These are phyloP conservation scores for Arion vulgaris DNA, from an alignment of 1,140 invertebrate genomes.

Conservation along the genomic window DNA sequence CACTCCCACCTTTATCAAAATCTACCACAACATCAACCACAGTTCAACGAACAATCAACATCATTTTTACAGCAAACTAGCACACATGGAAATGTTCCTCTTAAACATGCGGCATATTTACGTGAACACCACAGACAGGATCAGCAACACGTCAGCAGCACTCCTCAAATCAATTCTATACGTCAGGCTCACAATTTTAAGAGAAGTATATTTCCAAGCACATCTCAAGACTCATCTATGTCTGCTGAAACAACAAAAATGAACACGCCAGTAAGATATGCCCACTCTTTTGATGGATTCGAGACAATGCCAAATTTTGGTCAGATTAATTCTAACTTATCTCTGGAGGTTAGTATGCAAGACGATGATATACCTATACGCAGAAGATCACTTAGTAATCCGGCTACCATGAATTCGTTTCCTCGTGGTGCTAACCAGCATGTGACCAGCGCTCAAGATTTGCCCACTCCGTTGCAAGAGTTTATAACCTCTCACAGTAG, in stretches of 20 bases:
- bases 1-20: background rate
- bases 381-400: conserved; percentile 12
- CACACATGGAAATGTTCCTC: too few relatives aligned
- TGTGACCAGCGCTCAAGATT: background rate
- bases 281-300: background rate
- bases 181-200: background rate
- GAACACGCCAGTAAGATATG: background rate
- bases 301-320: background rate
- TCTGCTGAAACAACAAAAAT: background rate
- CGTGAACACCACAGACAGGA: background rate
- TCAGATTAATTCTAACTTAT: background rate
- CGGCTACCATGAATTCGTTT: background rate
- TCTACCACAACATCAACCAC: background rate
- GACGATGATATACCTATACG: background rate
- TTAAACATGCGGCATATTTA: too few relatives aligned
- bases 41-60: background rate
- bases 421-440: background rate
- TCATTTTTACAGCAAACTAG: background rate
- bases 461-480: background rate
- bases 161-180: background rate
- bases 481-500: background rate
- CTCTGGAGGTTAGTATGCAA: background rate
- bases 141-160: background rate
- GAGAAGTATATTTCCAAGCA: background rate
- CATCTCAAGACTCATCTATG: background rate